phyloP scores from a whole-genome alignment of 2,113 vertebrate genomes.

The Verasper variegatus region DNA sequence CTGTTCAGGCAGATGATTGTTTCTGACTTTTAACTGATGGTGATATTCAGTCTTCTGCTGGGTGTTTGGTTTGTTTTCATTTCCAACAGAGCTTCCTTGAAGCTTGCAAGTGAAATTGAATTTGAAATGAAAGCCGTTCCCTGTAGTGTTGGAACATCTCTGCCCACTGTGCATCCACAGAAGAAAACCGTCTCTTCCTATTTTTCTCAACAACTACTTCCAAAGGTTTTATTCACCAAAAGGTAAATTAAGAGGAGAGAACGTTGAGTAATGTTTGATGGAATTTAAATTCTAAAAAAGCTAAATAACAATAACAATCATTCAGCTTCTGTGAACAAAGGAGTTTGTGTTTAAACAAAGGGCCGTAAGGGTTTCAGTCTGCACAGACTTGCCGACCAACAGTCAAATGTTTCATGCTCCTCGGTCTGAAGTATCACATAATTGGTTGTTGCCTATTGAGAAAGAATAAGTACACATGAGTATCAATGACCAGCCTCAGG shows the following conservation, averaged over 20 bases:
- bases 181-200: background rate
- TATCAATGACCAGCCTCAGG: background rate
- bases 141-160: conserved; percentile 1
- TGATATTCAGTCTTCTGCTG: background rate
- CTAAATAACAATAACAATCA: background rate
- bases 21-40: background rate
- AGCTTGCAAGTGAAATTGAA: conserved; percentile 1
- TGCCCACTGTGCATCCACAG: background rate
- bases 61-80: background rate
- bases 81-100: background rate
- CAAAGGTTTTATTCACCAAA: background rate
- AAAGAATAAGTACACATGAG: conserved; percentile 8
- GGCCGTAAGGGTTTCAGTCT: conserved; percentile 2
- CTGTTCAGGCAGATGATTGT: conserved; percentile 12
- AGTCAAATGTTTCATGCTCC: background rate
- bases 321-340: conserved; percentile 16
- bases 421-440: conserved; percentile 19
- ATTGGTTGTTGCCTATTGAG: conserved; percentile 10
- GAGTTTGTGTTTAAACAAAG: background rate
- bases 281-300: background rate
- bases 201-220: background rate
- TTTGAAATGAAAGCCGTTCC: conserved; percentile 1
- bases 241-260: background rate
- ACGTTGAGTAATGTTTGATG: background rate
- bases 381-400: conserved; percentile 10